phyloP scores from a whole-genome alignment of 2,113 vertebrate species.

The Pycnonotus jocosus region DNA sequence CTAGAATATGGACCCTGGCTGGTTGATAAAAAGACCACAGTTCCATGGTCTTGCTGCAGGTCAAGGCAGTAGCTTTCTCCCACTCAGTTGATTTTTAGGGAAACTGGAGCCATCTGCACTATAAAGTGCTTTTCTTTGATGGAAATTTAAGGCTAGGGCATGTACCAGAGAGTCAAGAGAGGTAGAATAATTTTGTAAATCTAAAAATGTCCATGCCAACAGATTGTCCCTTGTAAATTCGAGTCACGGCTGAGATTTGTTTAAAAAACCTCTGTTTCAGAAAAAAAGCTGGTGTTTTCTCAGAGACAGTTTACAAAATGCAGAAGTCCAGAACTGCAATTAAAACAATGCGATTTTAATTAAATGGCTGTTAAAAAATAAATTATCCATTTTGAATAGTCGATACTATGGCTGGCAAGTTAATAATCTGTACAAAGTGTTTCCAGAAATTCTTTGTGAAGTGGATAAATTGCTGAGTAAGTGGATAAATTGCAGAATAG shows the following conservation, averaged over 20 bases:
- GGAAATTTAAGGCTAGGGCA: neutral
- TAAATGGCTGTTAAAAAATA: neutral
- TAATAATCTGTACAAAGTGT: neutral
- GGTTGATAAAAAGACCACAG: neutral
- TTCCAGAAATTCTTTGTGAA: neutral
- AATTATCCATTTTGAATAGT: neutral
- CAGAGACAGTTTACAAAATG: neutral
- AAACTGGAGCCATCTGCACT: neutral
- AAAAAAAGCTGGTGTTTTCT: neutral
- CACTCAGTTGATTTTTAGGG: neutral
- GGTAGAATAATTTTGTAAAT: neutral
- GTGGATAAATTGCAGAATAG: neutral
- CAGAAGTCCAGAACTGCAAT: neutral
- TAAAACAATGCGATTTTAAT: neutral
- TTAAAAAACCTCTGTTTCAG: too few relatives aligned
- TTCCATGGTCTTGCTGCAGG: neutral
- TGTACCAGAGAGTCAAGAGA: neutral
- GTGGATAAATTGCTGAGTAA: neutral
- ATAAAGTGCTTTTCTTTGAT: neutral
- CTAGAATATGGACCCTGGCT: neutral
- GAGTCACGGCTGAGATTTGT: neutral
- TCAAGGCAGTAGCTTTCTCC: neutral
- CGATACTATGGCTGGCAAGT: rapidly evolving
- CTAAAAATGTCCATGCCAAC: neutral
- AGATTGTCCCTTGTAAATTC: neutral